phyloP scores from a whole-genome alignment of 2,113 vertebrate species.

The Dissostichus mawsoni region DNA sequence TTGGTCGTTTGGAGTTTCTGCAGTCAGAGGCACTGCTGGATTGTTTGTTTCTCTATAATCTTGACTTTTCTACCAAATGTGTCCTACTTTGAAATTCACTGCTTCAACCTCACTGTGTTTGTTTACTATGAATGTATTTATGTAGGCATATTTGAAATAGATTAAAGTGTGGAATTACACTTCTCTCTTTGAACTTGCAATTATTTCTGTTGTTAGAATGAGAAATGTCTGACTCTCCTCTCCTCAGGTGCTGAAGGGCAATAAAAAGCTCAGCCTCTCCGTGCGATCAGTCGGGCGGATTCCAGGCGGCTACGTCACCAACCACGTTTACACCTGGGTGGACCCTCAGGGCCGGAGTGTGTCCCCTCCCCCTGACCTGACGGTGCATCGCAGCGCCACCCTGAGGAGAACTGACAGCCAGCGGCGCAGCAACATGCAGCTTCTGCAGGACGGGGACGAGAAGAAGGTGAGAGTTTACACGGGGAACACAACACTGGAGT shows the following conservation, averaged over 20 bases:
- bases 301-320: slow-evolving; percentile 94
- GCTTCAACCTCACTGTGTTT: background rate
- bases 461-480: slow-evolving; percentile 89
- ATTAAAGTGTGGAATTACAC: slow-evolving; percentile 5
- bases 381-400: slow-evolving; percentile 86
- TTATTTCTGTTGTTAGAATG: slow-evolving; percentile 7
- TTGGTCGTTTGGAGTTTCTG: slow-evolving; percentile 29
- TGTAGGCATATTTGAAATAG: slow-evolving; percentile 4
- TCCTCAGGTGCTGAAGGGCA: slow-evolving; percentile 93
- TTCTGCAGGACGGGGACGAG: slow-evolving; percentile 94
- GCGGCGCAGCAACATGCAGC: slow-evolving; percentile 91
- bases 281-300: slow-evolving; percentile 94
- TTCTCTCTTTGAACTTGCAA: slow-evolving; percentile 1
- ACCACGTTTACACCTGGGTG: slow-evolving; percentile 99
- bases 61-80: slow-evolving; percentile 18
- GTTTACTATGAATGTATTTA: slow-evolving; percentile 11
- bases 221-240: slow-evolving; percentile 2
- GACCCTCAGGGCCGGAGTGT: slow-evolving; percentile 94
- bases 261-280: slow-evolving; percentile 93
- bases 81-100: slow-evolving; percentile 17
- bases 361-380: slow-evolving; percentile 89
- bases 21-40: background rate
- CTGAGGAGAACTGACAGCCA: slow-evolving; percentile 85
- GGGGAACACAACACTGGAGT: background rate
- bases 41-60: slow-evolving; percentile 23